These are phyloP conservation scores for Mystacides longicornis DNA, from an alignment of 2,888 invertebrate genomes.

Conservation along the genomic window DNA sequence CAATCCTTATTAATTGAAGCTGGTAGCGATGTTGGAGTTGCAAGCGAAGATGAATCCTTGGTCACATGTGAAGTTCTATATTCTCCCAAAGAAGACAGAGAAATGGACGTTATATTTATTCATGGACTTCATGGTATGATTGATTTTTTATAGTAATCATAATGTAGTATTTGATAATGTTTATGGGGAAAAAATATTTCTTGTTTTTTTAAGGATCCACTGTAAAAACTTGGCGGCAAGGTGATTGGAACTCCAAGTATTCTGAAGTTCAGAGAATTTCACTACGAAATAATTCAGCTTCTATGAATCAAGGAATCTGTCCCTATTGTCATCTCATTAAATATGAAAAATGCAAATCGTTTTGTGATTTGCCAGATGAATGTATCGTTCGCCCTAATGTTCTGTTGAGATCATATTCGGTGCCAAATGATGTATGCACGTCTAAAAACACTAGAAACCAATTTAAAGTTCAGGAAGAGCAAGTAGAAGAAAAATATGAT, in stretches of 20 bases:
- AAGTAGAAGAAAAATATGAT: slow-evolving; percentile 8
- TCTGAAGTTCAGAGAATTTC: slow-evolving; percentile 15
- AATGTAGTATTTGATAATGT: not conserved
- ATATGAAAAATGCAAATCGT: slow-evolving; percentile 1
- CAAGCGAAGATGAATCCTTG: slow-evolving; percentile 10
- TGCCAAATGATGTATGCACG: not conserved
- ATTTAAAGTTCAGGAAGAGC: not conserved
- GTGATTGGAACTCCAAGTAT: slow-evolving; percentile 53
- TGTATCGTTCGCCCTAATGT: not conserved
- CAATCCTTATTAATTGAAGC: not conserved
- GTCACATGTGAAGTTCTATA: slow-evolving; percentile 32
- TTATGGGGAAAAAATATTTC: not conserved
- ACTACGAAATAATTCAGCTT: slow-evolving; percentile 19
- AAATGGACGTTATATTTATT: slow-evolving; percentile 70
- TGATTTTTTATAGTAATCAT: not conserved
- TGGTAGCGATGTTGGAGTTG: not conserved
- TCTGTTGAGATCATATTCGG: not conserved
- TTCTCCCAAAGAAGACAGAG: slow-evolving; percentile 29
- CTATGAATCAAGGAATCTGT: slow-evolving; percentile 6
- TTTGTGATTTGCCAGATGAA: not conserved
- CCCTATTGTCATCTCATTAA: slow-evolving; percentile 11
- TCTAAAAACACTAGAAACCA: not conserved
- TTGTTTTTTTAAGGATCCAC: slow-evolving; percentile 51
- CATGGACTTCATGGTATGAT: slow-evolving; percentile 65
- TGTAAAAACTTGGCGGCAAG: slow-evolving; percentile 77